Percentiles rank a stretch among this genome's conserved stretches.
These are phyloP conservation scores for Yponomeuta cagnagella DNA, from an alignment of 2,888 invertebrate genomes.

Conservation along the genomic window DNA sequence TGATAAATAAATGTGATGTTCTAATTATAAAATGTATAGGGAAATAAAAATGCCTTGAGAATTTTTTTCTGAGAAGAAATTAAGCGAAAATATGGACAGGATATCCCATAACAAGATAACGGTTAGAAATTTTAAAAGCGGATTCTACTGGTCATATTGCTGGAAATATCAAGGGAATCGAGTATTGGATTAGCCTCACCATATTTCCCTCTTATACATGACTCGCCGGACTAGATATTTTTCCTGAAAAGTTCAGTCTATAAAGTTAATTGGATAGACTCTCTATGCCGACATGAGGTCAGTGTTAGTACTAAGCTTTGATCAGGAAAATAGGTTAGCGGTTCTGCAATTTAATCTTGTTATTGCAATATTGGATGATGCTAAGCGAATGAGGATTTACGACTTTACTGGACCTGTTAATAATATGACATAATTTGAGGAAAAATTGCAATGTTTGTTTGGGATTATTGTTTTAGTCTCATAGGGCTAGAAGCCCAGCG, in stretches of 20 bases:
- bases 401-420: not conserved
- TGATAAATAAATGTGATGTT: no score
- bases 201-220: not conserved
- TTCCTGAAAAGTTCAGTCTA: slow-evolving; percentile 2
- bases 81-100: not conserved
- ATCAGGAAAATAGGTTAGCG: not conserved
- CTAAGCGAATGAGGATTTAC: not conserved
- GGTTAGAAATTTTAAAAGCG: not conserved
- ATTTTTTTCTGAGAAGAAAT: no score
- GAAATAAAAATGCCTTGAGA: no score
- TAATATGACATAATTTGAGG: not conserved
- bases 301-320: not conserved
- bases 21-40: no score
- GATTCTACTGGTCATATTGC: not conserved
- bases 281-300: not conserved
- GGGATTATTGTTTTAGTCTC: not conserved
- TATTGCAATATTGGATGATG: not conserved
- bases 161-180: not conserved
- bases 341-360: not conserved
- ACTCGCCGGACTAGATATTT: not conserved
- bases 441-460: not conserved
- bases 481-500: no score
- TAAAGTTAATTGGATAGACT: slow-evolving; percentile 1
- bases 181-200: not conserved
- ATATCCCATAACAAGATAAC: not conserved